A percentile compares a stretch with the other conserved stretches of the same genome.
These are phyloP conservation scores for Solenopsis invicta DNA, from an alignment of 1,140 invertebrate species.

Conservation along the genomic window DNA sequence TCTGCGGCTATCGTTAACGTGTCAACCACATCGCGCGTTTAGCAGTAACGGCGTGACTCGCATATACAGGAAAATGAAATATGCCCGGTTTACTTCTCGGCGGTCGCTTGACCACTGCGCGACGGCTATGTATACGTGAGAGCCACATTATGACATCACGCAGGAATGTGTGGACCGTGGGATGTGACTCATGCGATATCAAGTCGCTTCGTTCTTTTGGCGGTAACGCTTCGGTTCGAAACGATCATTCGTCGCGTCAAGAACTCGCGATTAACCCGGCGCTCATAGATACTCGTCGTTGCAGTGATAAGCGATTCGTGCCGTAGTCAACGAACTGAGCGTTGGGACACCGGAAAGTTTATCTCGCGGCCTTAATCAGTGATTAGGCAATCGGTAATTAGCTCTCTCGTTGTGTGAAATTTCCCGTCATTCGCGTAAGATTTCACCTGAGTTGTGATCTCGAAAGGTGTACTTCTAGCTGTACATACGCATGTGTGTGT, in stretches of 20 bases:
- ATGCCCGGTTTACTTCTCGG: conserved; percentile 39
- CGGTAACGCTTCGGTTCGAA: conserved; percentile 2
- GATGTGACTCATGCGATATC: conserved; percentile 69
- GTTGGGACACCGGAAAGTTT: background rate
- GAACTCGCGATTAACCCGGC: background rate
- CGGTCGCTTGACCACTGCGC: conserved; percentile 17
- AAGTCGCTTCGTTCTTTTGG: conserved; percentile 61
- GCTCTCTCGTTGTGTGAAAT: conserved; percentile 6
- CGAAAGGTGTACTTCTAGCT: background rate
- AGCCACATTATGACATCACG: conserved; percentile 72
- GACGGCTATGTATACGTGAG: conserved; percentile 1
- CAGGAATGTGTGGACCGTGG: conserved; percentile 68
- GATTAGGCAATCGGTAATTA: conserved; percentile 39
- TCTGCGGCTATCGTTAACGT: conserved; percentile 6
- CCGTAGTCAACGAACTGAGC: background rate
- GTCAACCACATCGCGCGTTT: conserved; percentile 33
- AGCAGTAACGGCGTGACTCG: conserved; percentile 22
- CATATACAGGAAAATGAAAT: conserved; percentile 14
- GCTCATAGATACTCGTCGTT: background rate
- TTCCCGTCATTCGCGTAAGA: background rate
- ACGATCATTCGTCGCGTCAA: conserved; percentile 22
- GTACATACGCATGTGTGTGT: too few relatives aligned
- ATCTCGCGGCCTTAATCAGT: conserved; percentile 33
- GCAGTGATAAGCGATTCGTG: background rate
- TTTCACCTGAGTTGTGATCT: conserved; percentile 6